Percentiles rank a stretch among this genome's conserved stretches.
These are phyloP conservation scores for Diploscapter pachys DNA, from an alignment of 1,140 invertebrate species.

Conservation along the genomic window DNA sequence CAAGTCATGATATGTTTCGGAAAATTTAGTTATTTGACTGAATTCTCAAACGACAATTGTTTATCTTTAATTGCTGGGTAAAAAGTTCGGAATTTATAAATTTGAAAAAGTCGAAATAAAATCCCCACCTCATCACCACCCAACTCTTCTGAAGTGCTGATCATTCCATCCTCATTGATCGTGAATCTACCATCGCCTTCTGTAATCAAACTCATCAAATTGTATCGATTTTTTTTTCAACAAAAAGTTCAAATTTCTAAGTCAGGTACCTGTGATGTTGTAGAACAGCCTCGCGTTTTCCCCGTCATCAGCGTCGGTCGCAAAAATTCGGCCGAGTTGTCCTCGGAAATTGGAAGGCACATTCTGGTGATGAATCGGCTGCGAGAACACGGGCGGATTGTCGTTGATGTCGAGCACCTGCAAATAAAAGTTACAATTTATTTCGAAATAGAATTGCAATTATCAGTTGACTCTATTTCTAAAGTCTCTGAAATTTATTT, in stretches of 20 bases:
- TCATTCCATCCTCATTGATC: constrained; percentile 47
- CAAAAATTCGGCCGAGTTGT: constrained; percentile 46
- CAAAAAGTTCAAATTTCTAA: too few relatives aligned
- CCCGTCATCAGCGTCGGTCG: constrained; percentile 48
- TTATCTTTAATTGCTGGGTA: too few relatives aligned
- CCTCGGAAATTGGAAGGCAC: constrained; percentile 37
- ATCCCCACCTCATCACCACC: constrained; percentile 71
- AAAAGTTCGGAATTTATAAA: too few relatives aligned
- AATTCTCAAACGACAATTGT: too few relatives aligned
- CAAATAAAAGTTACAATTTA: too few relatives aligned
- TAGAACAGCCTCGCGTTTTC: constrained; percentile 44
- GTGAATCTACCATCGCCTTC: constrained; percentile 29
- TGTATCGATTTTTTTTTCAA: too few relatives aligned
- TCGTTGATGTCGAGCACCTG: constrained; percentile 77
- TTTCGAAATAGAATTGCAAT: too few relatives aligned
- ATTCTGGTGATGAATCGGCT: constrained; percentile 35
- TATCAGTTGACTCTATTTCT: too few relatives aligned
- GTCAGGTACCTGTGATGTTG: constrained; percentile 16
- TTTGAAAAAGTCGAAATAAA: too few relatives aligned
- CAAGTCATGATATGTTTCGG: too few relatives aligned
- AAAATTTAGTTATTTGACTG: too few relatives aligned
- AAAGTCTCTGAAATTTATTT: too few relatives aligned
- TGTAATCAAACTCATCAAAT: background rate
- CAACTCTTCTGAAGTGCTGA: constrained; percentile 60
- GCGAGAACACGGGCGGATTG: constrained; percentile 76